Conservation (phyloP, 2,888 invertebrate genomes). For the Monoplex corrugatus region DNA sequence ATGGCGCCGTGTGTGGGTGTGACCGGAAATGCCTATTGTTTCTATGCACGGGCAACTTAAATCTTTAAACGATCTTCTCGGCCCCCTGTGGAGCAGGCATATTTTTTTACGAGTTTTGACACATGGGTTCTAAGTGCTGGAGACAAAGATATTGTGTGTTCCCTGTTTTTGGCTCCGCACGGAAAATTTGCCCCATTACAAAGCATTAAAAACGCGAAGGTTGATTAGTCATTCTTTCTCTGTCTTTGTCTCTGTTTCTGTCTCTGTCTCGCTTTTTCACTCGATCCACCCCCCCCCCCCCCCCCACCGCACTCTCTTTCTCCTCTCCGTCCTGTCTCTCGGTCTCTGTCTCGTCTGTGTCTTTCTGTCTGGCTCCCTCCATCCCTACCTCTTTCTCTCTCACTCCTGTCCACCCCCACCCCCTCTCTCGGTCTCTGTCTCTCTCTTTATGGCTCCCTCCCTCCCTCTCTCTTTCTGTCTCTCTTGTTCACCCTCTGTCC, state of each 20-base stretch:
- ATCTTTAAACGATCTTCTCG: too few species aligned
- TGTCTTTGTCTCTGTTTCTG: not conserved
- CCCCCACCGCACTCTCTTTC: not conserved
- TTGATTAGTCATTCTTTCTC: too few species aligned
- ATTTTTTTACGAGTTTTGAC: too few species aligned
- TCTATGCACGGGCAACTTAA: too few species aligned
- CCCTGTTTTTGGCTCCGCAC: too few species aligned
- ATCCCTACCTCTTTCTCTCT: not conserved
- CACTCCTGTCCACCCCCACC: not conserved
- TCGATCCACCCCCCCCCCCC: not conserved
- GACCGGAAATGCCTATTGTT: too few species aligned
- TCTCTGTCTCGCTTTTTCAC: not conserved
- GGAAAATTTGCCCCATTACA: too few species aligned
- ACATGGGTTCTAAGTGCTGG: too few species aligned
- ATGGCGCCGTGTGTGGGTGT: too few species aligned
- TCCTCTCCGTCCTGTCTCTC: not conserved
- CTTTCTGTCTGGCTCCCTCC: not conserved
- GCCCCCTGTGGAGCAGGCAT: too few species aligned
- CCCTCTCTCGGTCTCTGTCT: not conserved
- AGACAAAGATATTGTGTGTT: too few species aligned
- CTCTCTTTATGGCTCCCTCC: conserved; percentile 2
- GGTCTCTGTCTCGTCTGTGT: not conserved
- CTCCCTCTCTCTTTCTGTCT: conserved; percentile 26
- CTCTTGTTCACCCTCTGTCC: not conserved
- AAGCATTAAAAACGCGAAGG: too few species aligned